phyloP scores from a whole-genome alignment of 2,113 vertebrate genomes.

The Labeo catla region DNA sequence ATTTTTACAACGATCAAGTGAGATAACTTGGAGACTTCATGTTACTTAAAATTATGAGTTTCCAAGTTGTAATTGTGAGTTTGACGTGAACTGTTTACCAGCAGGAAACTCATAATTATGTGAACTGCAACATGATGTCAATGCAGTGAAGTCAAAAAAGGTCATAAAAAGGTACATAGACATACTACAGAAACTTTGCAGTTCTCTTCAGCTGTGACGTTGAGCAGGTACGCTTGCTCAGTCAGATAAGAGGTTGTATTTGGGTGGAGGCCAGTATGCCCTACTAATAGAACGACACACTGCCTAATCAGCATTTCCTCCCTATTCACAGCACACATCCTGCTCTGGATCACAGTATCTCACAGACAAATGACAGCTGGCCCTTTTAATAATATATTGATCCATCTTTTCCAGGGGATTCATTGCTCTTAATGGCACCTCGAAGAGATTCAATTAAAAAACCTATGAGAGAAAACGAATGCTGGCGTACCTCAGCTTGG shows the following conservation, averaged over 20 bases:
- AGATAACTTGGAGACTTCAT: not conserved
- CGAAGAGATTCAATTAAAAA: slow-evolving; percentile 46
- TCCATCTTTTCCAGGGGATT: slow-evolving; percentile 42
- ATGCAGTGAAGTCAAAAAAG: not conserved
- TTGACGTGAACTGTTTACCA: slow-evolving; percentile 1
- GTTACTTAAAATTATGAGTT: not conserved
- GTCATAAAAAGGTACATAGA: not conserved
- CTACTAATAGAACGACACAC: slow-evolving; percentile 28
- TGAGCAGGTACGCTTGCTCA: slow-evolving; percentile 8
- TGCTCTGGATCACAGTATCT: slow-evolving; percentile 13
- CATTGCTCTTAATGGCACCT: slow-evolving; percentile 50
- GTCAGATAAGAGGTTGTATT: not conserved
- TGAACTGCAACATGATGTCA: not conserved
- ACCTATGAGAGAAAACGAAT: slow-evolving; percentile 3
- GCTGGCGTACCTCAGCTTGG: slow-evolving; percentile 86
- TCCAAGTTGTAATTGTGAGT: slow-evolving; percentile 15
- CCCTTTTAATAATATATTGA: slow-evolving; percentile 59
- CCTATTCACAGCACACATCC: not conserved
- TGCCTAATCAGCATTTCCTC: slow-evolving; percentile 31
- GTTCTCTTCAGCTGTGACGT: slow-evolving; percentile 2
- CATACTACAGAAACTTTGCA: not conserved
- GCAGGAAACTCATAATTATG: not conserved
- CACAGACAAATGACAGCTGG: slow-evolving; percentile 43
- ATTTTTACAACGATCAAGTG: not conserved
- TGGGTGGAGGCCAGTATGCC: not conserved